phyloP scores from a whole-genome alignment of 2,797 vertebrate genomes.

The Anabacerthia variegaticeps region DNA sequence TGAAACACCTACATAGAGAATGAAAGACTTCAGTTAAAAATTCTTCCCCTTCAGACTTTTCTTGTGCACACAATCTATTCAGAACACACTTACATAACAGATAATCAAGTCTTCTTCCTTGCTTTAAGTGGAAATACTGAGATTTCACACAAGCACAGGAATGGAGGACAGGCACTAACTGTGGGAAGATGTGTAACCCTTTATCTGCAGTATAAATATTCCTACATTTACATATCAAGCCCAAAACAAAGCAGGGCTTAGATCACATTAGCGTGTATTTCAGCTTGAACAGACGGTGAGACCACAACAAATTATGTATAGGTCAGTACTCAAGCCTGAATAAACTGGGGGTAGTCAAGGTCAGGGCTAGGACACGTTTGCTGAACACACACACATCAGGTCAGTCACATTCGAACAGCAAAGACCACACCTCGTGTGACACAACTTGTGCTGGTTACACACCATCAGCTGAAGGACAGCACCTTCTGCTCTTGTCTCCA shows the following conservation, averaged over 20 bases:
- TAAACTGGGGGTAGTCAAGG: constrained; percentile 17
- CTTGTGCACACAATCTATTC: neutral
- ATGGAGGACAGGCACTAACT: neutral
- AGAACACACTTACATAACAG: neutral
- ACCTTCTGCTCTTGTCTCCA: neutral
- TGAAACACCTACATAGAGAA: neutral
- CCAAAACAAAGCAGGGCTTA: neutral
- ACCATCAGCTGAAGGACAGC: neutral
- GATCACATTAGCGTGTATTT: neutral
- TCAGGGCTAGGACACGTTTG: constrained; percentile 25
- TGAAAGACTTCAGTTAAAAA: neutral
- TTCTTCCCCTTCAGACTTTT: neutral
- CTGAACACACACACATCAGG: neutral
- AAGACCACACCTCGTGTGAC: neutral
- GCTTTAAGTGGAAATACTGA: neutral
- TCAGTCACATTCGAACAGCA: neutral
- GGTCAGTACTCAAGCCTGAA: constrained; percentile 37
- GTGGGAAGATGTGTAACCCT: neutral
- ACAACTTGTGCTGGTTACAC: neutral
- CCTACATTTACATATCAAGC: neutral
- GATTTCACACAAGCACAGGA: neutral
- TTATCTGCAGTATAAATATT: neutral
- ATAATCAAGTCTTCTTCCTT: neutral
- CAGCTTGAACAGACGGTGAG: neutral
- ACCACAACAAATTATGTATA: constrained; percentile 40